Base-by-base conservation (phyloP, 37 sponge, comb jelly and placozoan species). In the Diacarnus erythraeanus region DNA sequence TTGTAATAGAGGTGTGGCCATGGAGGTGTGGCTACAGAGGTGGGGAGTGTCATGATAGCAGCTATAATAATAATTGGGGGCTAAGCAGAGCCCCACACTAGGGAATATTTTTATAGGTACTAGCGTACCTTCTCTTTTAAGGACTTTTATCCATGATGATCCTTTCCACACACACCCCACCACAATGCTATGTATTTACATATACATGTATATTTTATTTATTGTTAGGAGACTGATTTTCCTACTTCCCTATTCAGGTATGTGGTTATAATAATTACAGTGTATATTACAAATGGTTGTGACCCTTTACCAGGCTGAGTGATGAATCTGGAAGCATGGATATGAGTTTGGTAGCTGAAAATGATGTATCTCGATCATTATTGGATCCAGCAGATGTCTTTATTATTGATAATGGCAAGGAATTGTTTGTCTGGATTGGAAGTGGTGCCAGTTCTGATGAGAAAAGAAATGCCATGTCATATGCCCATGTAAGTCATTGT, bases 311-410 rank as follows among this genome's bases (percentile, higher is more conserved):
- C 38, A 92, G 94, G 69, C 63, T 94, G 57, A 94, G 95, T 71
- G 95, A 94, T 77, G 95, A 58, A n/a, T 44, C 54, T 76, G 95
- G 95, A 2, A 41, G 21, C 0, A 56, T 94, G 78, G 75, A 72
- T 69, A 77, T 81, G 76, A 66, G 82, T 20, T 51, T 80, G 2
- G 86, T 84, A 59, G 43, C 77, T 23, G 83, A 86, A 64, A 91
- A 86, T 31, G 12, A 10, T 34, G 21, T 87, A 27, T 36, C 78
- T 33, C 44, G 80, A 26, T 20, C 33, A 35, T 4, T 18, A 10
- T 79, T 94, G 23, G 95, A 94, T 67, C 73, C 86, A 1, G 81
- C 61, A 20, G 95, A 94, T 66, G 92, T 83, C 5, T 91, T 91
- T 59, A 83, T 91, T 75, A 69, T 67, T 56, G 92, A 91, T 42